Evolutionary conservation across 2,888 invertebrate genomes (phyloP).

Genomic region (Polymixis lichenea): DNA sequence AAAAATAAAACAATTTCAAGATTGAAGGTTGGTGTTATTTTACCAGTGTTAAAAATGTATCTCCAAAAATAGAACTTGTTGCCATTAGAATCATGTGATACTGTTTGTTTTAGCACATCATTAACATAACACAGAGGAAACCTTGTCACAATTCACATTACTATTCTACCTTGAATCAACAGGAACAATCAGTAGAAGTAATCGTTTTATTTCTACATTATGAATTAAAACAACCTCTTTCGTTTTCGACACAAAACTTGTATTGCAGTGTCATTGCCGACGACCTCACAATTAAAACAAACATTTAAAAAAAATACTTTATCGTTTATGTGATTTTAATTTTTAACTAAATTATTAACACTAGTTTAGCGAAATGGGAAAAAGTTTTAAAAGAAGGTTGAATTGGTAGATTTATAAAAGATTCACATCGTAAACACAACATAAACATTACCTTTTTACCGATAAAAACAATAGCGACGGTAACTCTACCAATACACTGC

Average conservation of each 20-base stretch:
- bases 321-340: neutral
- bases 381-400: neutral
- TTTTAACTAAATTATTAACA: neutral
- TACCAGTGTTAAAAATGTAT: neutral
- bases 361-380: neutral
- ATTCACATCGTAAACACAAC: slow-evolving; percentile 38
- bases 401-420: slow-evolving; percentile 3
- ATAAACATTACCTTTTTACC: slow-evolving; percentile 67
- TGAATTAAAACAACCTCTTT: neutral
- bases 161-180: slow-evolving; percentile 45
- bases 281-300: slow-evolving; percentile 17
- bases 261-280: slow-evolving; percentile 36
- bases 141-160: slow-evolving; percentile 55
- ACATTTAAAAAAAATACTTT: neutral
- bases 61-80: slow-evolving; percentile 18
- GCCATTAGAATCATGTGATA: slow-evolving; percentile 49
- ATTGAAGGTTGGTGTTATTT: neutral
- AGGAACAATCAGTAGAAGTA: slow-evolving; percentile 33
- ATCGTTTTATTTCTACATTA: neutral
- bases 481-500: slow-evolving; percentile 62
- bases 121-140: slow-evolving; percentile 56
- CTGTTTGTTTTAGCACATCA: slow-evolving; percentile 50
- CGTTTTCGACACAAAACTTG: slow-evolving; percentile 30
- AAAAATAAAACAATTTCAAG: neutral
- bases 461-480: slow-evolving; percentile 51